phyloP scores from a whole-genome alignment of 2,888 invertebrate genomes.

The Exephanes ischioxanthus region DNA sequence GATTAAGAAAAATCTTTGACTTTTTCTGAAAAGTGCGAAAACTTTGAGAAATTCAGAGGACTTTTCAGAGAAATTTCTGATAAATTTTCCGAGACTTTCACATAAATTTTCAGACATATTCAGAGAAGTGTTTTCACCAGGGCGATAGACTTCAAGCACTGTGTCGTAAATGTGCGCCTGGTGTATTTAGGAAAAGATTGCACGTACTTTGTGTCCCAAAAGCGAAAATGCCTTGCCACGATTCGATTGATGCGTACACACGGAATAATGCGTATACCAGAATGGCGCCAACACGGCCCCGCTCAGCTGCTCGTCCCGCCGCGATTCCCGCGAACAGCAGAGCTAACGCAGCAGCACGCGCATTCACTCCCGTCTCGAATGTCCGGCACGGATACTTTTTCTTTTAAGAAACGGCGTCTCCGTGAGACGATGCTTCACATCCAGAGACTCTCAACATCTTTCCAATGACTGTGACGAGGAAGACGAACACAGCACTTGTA shows the following conservation, averaged over 20 bases:
- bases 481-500: not conserved
- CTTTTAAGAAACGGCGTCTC: constrained; percentile 63
- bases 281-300: constrained; percentile 74
- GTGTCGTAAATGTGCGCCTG: too few relatives aligned
- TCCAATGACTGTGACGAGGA: not conserved
- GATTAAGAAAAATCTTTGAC: too few relatives aligned
- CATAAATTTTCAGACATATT: too few relatives aligned
- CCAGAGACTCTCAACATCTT: not conserved
- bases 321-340: constrained; percentile 35
- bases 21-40: too few relatives aligned
- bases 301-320: constrained; percentile 47
- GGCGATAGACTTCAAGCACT: too few relatives aligned
- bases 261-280: constrained; percentile 75
- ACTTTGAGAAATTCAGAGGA: too few relatives aligned
- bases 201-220: constrained; percentile 45
- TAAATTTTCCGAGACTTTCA: too few relatives aligned
- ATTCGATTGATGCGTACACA: constrained; percentile 69
- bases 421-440: constrained; percentile 44
- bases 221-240: constrained; percentile 47
- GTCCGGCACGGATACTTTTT: constrained; percentile 75
- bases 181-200: not conserved
- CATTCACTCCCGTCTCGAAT: constrained; percentile 73
- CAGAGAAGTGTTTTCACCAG: too few relatives aligned
- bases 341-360: constrained; percentile 36
- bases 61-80: too few relatives aligned